These are phyloP conservation scores for Steatornis caripensis DNA, from an alignment of 2,113 vertebrate genomes.

Conservation along the genomic window DNA sequence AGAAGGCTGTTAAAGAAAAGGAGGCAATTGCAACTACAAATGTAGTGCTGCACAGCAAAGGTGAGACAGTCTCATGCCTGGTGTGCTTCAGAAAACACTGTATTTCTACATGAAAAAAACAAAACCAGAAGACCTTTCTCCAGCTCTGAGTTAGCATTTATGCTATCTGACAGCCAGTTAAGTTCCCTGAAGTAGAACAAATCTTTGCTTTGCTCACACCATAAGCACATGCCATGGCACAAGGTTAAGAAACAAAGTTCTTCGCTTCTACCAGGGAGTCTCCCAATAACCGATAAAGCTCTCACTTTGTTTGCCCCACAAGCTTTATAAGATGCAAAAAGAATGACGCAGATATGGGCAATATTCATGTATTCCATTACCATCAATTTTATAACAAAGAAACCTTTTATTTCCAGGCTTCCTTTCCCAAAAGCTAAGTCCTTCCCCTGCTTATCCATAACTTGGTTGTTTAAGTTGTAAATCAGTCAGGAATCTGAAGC, in stretches of 20 bases:
- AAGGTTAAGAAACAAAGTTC: background rate
- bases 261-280: background rate
- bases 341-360: background rate
- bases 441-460: background rate
- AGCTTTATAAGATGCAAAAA: background rate
- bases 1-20: background rate
- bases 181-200: background rate
- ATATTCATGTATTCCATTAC: background rate
- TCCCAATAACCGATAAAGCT: background rate
- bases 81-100: background rate
- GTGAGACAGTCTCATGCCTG: background rate
- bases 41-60: accelerated
- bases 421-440: background rate
- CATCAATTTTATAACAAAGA: background rate
- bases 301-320: background rate
- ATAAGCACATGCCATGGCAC: accelerated
- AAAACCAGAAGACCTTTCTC: background rate
- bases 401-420: background rate
- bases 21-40: background rate
- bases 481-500: background rate
- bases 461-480: background rate
- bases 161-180: background rate
- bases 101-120: background rate
- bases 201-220: background rate
- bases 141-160: background rate